Evolutionary conservation across 2,797 vertebrate genomes (phyloP), one percentile per base, ranked within the genome.

Genomic region (Neomorphus geoffroyi): DNA sequence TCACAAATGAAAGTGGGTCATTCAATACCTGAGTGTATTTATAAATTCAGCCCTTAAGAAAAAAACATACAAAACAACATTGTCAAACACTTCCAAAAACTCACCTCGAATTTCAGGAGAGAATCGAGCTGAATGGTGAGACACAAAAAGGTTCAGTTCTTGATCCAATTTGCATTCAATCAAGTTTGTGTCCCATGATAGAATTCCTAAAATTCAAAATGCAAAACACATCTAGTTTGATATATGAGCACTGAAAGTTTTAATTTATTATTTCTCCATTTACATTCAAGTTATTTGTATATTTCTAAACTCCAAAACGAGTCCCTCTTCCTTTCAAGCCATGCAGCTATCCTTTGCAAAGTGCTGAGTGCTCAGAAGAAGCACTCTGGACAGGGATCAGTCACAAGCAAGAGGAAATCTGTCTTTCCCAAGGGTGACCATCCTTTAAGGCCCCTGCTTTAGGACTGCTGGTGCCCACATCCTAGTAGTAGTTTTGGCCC

Each of bases 141-240:
- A 99, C 86, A 99, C 99, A 92, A 99, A 99, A 94, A 99, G 98
- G 96, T 99, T 99, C 58, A 99, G 98, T 95, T 99, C 99, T 97
- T 99, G 98, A 97, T 99, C 99, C 97, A 99, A 97, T 98, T 99
- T 99, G 97, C 99, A 99, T 96, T 99, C 98, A 11, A 98, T 98
- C 61, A 99, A 98, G 95, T 98, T 99, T 96, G 99, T 98, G 97
- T 99, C 99, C 99, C 99, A 99, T 86, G 99, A 99, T 83, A 98
- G 98, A 90, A 99, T 99, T 88, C 99, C 99, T 99, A 95, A n/a
- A 95, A 97, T 85, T 69, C 39, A 95, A 97, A 81, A 96, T 6
- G 90, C 94, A 94, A 97, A 95, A 83, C 39, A 51, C 60, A 73
- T 78, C 91, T 48, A 94, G 65, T 37, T 88, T 85, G 32, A 90